Conservation (phyloP, 2,888 invertebrate species). For the Erebia epiphron region DNA sequence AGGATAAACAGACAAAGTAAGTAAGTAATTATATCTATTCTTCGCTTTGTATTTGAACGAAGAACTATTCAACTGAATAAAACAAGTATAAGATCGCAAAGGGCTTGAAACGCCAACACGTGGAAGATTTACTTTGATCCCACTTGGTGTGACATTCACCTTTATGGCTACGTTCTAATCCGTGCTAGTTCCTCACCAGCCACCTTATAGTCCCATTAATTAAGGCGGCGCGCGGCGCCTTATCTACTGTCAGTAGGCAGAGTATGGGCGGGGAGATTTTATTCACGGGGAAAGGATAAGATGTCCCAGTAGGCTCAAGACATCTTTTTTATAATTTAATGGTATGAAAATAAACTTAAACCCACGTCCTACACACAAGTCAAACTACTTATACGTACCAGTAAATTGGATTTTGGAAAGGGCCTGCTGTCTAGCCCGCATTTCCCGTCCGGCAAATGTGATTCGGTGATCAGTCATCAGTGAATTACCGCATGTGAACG, state of each 20-base stretch:
- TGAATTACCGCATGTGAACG: conserved; percentile 34
- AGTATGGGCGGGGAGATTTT: no score
- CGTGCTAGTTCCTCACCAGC: conserved; percentile 4
- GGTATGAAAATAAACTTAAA: no score
- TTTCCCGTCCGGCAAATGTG: conserved; percentile 31
- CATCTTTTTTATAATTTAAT: no score
- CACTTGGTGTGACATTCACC: conserved; percentile 18
- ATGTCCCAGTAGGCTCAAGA: no score
- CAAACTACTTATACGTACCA: neutral
- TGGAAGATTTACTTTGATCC: conserved; percentile 5
- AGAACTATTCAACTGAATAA: no score
- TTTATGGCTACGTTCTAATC: conserved; percentile 15
- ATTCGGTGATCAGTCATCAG: conserved; percentile 32
- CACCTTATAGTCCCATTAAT: conserved; percentile 8
- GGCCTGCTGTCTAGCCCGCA: conserved; percentile 30
- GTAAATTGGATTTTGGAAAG: conserved; percentile 24
- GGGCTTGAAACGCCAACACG: neutral
- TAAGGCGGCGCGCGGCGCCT: conserved; percentile 3
- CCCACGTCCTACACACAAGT: no score
- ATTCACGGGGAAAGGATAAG: no score
- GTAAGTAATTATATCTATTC: neutral
- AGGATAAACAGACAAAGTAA: no score
- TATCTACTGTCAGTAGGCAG: neutral
- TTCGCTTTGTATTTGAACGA: neutral
- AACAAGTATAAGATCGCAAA: neutral